Base-by-base conservation (phyloP, 1,140 invertebrate genomes). In the Dendrolimus kikuchii region DNA sequence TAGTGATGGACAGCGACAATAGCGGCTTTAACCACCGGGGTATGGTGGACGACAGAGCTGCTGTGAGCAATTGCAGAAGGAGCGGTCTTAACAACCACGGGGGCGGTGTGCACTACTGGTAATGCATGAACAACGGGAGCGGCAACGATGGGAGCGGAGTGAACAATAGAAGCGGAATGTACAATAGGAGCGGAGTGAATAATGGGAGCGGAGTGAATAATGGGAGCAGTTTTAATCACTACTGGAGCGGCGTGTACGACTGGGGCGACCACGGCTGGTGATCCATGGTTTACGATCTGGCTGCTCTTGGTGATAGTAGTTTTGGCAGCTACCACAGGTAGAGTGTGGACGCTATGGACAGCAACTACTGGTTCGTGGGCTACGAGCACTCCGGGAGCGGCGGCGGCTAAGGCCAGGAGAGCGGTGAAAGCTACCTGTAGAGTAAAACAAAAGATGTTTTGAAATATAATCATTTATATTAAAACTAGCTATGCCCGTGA, bases 11-110 rank as follows among this genome's bases (percentile, higher is more conserved):
- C 84, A 49, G 89, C 79, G 38, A 89, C 65, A 37, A 89, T 70
- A n/a, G 88, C 87, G 49, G 88, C 70, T 59, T 89, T 89, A 68
- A 89, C 81, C 46, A 89, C 74, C n/a, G 88, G 77, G 38, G 87
- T 72, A 51, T 88, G 75, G 61, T 88, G 80, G 64, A 86, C 75
- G 50, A 81, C 62, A 7, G 81, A 76, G 66, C 69, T 74, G 68
- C 69, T 74, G 74, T 81, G 77, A 40, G 80, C 65, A 44, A 81
- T 67, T 51, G 77, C 81, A 51, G 62, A 54, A 23, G 74, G 74
- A n/a, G 71, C 77, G 23, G 87, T 80, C 50, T 87, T 75, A 5
- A 75, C 80, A 23, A 88, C 69, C 7, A 77, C 64, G 51, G 85
- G 87, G 54, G 49, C 41, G 47, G 83, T 73, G 62, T 66, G 59